phyloP scores from a whole-genome alignment of 2,888 invertebrate species.

The Nomada hirtipes region DNA sequence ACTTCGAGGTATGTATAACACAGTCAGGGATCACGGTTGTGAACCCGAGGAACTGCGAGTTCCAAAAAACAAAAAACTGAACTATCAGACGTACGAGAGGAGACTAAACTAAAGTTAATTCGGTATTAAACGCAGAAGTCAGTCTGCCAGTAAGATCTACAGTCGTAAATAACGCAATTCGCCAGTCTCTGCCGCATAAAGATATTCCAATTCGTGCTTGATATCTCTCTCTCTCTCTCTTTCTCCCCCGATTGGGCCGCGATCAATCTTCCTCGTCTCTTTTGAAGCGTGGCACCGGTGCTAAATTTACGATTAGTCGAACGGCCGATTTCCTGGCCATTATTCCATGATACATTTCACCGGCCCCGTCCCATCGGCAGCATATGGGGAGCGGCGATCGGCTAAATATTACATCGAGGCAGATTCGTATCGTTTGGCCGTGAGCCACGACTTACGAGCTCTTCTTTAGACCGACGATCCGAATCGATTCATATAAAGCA shows the following conservation, averaged over 20 bases:
- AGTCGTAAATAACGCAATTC: constrained; percentile 9
- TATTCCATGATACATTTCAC: constrained; percentile 64
- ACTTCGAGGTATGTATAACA: too few species aligned
- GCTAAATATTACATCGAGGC: constrained; percentile 76
- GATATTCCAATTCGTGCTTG: constrained; percentile 1
- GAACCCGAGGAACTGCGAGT: too few species aligned
- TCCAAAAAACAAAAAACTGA: background rate
- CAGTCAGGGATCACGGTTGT: too few species aligned
- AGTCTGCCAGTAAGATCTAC: too few species aligned
- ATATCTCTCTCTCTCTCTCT: constrained; percentile 27
- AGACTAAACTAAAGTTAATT: background rate
- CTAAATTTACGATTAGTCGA: constrained; percentile 63
- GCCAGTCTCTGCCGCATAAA: constrained; percentile 10
- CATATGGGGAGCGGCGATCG: constrained; percentile 77
- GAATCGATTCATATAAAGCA: constrained; percentile 64
- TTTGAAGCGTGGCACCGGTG: constrained; percentile 41
- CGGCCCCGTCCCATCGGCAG: constrained; percentile 62
- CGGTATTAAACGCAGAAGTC: background rate
- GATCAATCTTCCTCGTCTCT: constrained; percentile 51
- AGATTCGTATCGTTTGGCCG: constrained; percentile 74
- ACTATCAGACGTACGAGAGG: background rate
- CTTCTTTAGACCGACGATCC: constrained; percentile 61
- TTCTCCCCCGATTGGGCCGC: background rate
- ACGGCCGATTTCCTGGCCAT: constrained; percentile 54
- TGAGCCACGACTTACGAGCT: constrained; percentile 70